Evolutionary conservation across 2,113 vertebrate genomes (phyloP), one percentile per base, ranked within the genome.

Genomic region (Labeo catla): DNA sequence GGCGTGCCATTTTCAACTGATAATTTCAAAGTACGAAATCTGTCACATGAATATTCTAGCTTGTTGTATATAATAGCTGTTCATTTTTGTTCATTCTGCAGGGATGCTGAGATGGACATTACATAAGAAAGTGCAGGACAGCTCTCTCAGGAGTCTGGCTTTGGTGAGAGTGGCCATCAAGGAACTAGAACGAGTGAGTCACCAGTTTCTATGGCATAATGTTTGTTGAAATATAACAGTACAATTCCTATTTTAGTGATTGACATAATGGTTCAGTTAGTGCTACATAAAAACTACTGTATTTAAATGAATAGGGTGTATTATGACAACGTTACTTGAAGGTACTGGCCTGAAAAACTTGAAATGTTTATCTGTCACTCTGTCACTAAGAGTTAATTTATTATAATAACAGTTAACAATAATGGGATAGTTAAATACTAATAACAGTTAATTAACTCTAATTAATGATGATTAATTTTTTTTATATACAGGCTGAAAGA

Each of bases 71-170:
- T 23, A 59, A n/a, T n/a, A 19, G 34, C 3, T 63, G 54, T 23
- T 61, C 2, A 4, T n/a, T 45, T 73, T 13, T 74, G 45, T 74
- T 49, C n/a, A 6, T 76, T 87, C 50, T 91, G 49, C 84, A 99
- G 98, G 97, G 73, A 98, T 98, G 97, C 93, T 98, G 92, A 95
- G 97, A 80, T 98, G 97, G 97, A 97, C 97, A 0, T 91, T 99
- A 86, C 97, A 99, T 52, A 98, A 97, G 92, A 99, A 97, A 89
- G 95, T 96, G 0, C 95, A 96, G 59, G 93, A 96, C 84, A 96
- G 95, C 68, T 96, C 96, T 0, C 86, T 87, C 0, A 95, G 91
- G 89, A 95, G 95, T 85, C 92, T 95, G 0, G 79, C 94, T 78
- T 88, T 98, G 90, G 93, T 98, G 84, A 93, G 91, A 87, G 95